These are phyloP conservation scores for Lipophrys pholis DNA, from an alignment of 2,113 vertebrate genomes.

Conservation along the genomic window DNA sequence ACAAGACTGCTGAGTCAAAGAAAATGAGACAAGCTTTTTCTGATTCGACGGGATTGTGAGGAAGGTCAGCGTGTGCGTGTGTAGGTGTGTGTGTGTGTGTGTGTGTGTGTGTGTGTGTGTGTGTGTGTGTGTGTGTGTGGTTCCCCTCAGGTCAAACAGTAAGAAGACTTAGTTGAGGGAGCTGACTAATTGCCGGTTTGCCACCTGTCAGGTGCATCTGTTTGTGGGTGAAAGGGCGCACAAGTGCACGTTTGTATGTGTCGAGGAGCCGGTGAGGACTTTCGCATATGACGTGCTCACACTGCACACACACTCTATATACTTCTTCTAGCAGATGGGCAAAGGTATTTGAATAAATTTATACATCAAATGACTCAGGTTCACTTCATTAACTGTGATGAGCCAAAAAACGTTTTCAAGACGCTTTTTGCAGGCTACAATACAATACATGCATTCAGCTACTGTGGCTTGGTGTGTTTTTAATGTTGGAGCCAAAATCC, in stretches of 20 bases:
- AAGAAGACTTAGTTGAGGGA: constrained; percentile 35
- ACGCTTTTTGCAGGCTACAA: no score
- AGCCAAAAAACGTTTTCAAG: no score
- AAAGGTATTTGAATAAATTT: no score
- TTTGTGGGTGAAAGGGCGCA: background rate
- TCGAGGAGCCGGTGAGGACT: background rate
- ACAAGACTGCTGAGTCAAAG: constrained; percentile 71
- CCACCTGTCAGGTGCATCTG: constrained; percentile 43
- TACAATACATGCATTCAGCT: no score
- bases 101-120: constrained; percentile 3
- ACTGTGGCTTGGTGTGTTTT: no score
- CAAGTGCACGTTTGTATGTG: background rate
- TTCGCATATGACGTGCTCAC: background rate
- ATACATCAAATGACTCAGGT: no score
- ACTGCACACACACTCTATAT: background rate
- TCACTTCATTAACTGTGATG: no score
- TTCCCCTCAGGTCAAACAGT: constrained; percentile 39
- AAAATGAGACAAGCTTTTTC: constrained; percentile 61
- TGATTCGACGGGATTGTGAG: constrained; percentile 51
- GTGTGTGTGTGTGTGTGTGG: constrained; percentile 16
- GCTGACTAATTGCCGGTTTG: constrained; percentile 56
- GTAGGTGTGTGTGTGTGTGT: constrained; percentile 12
- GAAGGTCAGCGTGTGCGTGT: constrained; percentile 64
- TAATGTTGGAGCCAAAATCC: no score
- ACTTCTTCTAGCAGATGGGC: background rate